Evolutionary conservation across 2,888 invertebrate species (phyloP).

Genomic region (Eupithecia insigniata): DNA sequence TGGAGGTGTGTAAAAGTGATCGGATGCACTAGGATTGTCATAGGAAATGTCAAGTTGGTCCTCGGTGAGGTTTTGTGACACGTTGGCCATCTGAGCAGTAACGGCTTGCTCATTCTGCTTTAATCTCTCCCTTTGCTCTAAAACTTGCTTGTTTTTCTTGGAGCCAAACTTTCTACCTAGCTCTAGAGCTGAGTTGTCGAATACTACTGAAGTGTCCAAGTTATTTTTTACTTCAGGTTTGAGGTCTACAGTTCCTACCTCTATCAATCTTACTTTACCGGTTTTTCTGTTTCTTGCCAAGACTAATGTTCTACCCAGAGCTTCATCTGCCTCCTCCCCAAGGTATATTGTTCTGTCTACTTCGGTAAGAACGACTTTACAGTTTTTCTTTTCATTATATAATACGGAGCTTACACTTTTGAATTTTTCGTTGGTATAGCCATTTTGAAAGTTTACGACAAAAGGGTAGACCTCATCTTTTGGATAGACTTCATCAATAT

Average conservation of each 20-base stretch:
- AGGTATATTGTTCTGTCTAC: conserved; percentile 62
- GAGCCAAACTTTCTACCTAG: conserved; percentile 87
- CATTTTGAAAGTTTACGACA: conserved; percentile 71
- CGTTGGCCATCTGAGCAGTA: conserved; percentile 83
- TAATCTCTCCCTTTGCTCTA: conserved; percentile 85
- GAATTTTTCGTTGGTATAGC: conserved; percentile 64
- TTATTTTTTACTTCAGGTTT: conserved; percentile 59
- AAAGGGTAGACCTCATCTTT: conserved; percentile 58
- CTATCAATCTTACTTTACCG: conserved; percentile 70
- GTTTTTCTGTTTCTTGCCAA: conserved; percentile 64
- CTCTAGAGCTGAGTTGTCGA: conserved; percentile 66
- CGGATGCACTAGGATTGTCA: conserved; percentile 64
- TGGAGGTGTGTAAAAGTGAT: conserved; percentile 77
- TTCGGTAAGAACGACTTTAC: conserved; percentile 56
- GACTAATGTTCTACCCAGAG: conserved; percentile 62
- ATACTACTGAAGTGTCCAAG: conserved; percentile 45
- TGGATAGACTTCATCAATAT: conserved; percentile 63
- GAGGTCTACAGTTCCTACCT: conserved; percentile 60
- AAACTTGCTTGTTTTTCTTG: conserved; percentile 83
- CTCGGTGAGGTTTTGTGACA: conserved; percentile 68
- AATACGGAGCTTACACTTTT: conserved; percentile 54
- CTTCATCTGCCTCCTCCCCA: conserved; percentile 64
- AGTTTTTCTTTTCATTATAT: conserved; percentile 51
- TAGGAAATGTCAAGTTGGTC: conserved; percentile 67
- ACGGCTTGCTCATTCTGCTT: conserved; percentile 84